A percentile compares a stretch with the other conserved stretches of the same genome.
Conservation (phyloP, 2,888 invertebrate species). For the Meiosimyza platycephala region DNA sequence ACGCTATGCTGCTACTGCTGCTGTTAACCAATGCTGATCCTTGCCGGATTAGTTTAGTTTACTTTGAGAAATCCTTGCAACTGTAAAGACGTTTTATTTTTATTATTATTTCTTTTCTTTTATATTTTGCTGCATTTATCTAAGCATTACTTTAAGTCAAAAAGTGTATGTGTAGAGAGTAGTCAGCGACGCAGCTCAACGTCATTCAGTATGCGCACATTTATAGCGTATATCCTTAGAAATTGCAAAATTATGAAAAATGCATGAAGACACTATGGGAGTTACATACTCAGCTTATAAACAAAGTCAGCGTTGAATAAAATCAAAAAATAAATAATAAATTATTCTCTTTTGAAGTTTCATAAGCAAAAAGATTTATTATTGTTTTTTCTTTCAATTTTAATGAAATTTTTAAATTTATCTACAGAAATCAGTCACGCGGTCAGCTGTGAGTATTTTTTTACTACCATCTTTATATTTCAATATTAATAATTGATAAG, state of each 20-base stretch:
- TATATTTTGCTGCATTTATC: not conserved
- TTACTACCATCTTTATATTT: too few relatives aligned
- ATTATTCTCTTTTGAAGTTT: too few relatives aligned
- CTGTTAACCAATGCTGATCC: too few relatives aligned
- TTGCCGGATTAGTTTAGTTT: slow-evolving; percentile 20
- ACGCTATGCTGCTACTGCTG: slow-evolving; percentile 9
- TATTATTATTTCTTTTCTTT: not conserved
- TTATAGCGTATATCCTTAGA: slow-evolving; percentile 39
- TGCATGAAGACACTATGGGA: slow-evolving; percentile 49
- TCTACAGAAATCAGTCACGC: too few relatives aligned
- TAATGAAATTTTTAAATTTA: too few relatives aligned
- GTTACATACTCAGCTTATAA: too few relatives aligned
- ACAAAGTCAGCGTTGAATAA: too few relatives aligned
- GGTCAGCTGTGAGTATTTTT: too few relatives aligned
- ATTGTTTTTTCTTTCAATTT: too few relatives aligned
- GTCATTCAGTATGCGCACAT: not conserved
- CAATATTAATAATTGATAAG: too few relatives aligned
- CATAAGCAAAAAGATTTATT: too few relatives aligned
- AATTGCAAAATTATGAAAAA: slow-evolving; percentile 56
- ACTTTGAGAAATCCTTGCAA: slow-evolving; percentile 18
- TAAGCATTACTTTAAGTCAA: not conserved
- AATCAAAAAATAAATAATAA: too few relatives aligned
- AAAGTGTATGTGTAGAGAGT: not conserved
- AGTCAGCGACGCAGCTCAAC: not conserved
- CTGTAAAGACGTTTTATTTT: slow-evolving; percentile 9